phyloP scores from a whole-genome alignment of 2,113 vertebrate species.

The Chaetops frenatus region DNA sequence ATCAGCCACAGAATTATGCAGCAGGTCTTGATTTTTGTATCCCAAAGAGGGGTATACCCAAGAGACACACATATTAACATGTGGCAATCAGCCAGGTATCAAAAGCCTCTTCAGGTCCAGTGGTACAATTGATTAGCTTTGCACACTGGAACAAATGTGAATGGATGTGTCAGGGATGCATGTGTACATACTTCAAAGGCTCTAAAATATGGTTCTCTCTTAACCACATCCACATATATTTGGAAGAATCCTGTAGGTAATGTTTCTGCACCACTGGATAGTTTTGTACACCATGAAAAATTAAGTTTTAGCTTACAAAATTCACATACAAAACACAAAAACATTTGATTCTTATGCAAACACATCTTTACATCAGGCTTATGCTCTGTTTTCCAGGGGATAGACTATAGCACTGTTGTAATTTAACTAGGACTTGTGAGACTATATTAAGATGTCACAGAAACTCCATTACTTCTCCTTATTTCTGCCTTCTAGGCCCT shows the following conservation, averaged over 20 bases:
- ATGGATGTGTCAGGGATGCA: neutral
- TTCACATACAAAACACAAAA: neutral
- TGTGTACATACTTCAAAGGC: neutral
- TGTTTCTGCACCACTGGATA: neutral
- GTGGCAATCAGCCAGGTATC: neutral
- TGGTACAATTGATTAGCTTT: neutral
- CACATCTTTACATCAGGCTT: neutral
- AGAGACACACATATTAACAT: neutral
- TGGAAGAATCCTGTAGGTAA: neutral
- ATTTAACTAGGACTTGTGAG: neutral
- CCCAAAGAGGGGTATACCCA: neutral
- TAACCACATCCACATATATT: neutral
- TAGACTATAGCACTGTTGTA: neutral
- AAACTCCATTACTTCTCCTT: neutral
- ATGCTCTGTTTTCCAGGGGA: neutral
- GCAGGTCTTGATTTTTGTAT: neutral
- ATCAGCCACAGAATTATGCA: neutral
- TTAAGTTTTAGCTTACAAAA: neutral
- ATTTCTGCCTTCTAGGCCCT: neutral
- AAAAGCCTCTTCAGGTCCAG: neutral
- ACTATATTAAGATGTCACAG: neutral
- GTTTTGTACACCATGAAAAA: neutral
- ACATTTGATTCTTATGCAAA: neutral
- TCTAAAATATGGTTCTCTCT: neutral
- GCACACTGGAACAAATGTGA: neutral